Evolutionary conservation across 2,797 vertebrate species (phyloP).

Genomic region (Rhinichthys osculus): DNA sequence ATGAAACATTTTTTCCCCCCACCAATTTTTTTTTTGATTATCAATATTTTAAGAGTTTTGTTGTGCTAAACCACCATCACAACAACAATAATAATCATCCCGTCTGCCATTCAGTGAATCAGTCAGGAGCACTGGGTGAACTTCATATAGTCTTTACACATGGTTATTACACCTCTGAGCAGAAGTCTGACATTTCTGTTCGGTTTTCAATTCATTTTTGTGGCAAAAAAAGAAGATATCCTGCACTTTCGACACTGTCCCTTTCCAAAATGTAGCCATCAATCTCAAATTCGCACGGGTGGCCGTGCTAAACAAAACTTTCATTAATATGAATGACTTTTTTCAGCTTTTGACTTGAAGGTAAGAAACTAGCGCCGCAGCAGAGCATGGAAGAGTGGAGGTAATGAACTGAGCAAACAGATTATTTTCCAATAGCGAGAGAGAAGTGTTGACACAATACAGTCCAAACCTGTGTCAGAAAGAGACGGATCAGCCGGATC

Average conservation of each 20-base stretch:
- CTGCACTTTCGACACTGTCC: not conserved
- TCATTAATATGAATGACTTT: conserved; percentile 18
- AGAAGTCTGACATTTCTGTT: not conserved
- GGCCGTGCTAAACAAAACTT: conserved; percentile 10
- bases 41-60: not conserved
- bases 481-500: not conserved
- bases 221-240: not conserved
- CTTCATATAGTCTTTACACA: not conserved
- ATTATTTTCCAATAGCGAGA: conserved; percentile 40
- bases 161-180: not conserved
- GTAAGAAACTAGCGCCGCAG: conserved; percentile 5
- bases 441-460: conserved; percentile 44
- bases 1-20: not conserved
- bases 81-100: not conserved
- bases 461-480: conserved; percentile 15
- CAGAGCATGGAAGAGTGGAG: conserved; percentile 19
- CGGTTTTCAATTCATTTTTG: not conserved
- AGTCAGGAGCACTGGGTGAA: not conserved
- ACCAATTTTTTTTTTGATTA: too few species aligned
- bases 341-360: conserved; percentile 13
- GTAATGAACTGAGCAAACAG: conserved; percentile 40
- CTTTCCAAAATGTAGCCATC: not conserved
- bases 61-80: not conserved
- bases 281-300: conserved; percentile 20
- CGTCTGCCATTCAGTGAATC: not conserved